Evolutionary conservation across 2,888 invertebrate species (phyloP), one percentile per base, ranked within the genome.

Genomic region (Lithophane semibrunnea): DNA sequence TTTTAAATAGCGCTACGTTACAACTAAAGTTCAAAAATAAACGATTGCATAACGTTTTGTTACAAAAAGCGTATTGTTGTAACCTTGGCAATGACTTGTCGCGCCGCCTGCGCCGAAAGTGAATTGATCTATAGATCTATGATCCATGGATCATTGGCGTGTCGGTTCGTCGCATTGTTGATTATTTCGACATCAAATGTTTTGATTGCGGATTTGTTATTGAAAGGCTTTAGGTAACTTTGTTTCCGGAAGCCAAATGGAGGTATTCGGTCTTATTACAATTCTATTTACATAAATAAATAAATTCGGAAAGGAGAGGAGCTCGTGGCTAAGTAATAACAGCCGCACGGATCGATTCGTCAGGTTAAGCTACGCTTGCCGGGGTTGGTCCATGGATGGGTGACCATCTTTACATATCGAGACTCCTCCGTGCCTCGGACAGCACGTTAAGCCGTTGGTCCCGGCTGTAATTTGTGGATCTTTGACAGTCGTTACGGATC

Each of bases 71-170:
- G 65, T 63, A 71, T 80, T 73, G 79, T 89, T 88, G 90, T 91
- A 92, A 88, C 93, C 93, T 93, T 93, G 93, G 86, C 93, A 92
- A 80, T 93, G 93, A 90, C 91, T 88, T 82, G 87, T 88, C 91
- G 87, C 90, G 90, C 80, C 88, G 85, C 81, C 75, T 73, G 89
- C 84, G 88, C 88, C 87, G 91, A 92, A 91, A 93, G 92, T 92
- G 92, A 91, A 91, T 89, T 86, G 90, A 89, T 90, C 89, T 83
- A 90, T 91, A 87, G 90, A 92, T 92, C 90, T 88, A 89, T 91
- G 83, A 91, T 89, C 91, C 89, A 77, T 82, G 83, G 91, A 89
- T 91, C 89, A 80, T 82, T 81, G 79, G 78, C 89, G 88, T 88
- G 82, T 79, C 89, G 75, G 83, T 73, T 68, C 56, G 75, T 70